Conservation (phyloP, 2,113 vertebrate genomes). For the Carettochelys insculpta region DNA sequence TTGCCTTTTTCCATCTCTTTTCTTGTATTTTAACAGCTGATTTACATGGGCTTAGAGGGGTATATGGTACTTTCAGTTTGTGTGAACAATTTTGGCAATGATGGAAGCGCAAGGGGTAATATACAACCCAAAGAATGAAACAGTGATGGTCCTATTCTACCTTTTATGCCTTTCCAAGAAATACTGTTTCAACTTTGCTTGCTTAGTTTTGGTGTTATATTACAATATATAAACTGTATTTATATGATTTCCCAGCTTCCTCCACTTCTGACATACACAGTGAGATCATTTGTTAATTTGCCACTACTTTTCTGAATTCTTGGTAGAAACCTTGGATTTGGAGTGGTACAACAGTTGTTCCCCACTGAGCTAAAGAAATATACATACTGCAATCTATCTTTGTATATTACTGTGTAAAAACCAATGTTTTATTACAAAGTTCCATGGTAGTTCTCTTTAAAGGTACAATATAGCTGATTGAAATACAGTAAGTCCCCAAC, state of each 20-base stretch:
- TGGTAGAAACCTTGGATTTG: background rate
- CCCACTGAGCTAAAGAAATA: background rate
- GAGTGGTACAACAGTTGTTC: background rate
- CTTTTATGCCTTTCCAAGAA: background rate
- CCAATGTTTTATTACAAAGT: background rate
- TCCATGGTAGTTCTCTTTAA: background rate
- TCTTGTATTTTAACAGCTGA: rapidly evolving
- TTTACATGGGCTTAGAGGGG: rapidly evolving
- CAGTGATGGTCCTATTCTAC: background rate
- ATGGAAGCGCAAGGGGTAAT: background rate
- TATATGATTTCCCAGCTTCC: background rate
- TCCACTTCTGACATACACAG: background rate
- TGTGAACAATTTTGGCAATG: background rate
- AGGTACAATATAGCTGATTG: background rate
- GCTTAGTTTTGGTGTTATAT: background rate
- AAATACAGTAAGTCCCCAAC: no score
- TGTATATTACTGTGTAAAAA: background rate
- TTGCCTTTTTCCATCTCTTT: background rate
- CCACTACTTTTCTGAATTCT: background rate
- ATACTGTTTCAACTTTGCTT: no score
- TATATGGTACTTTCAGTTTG: background rate
- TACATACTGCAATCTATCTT: background rate
- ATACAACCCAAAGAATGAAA: background rate
- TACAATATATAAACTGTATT: background rate
- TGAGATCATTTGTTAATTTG: background rate